These are phyloP conservation scores for Pagetopsis macropterus DNA, from an alignment of 2,797 vertebrate species.

Conservation along the genomic window DNA sequence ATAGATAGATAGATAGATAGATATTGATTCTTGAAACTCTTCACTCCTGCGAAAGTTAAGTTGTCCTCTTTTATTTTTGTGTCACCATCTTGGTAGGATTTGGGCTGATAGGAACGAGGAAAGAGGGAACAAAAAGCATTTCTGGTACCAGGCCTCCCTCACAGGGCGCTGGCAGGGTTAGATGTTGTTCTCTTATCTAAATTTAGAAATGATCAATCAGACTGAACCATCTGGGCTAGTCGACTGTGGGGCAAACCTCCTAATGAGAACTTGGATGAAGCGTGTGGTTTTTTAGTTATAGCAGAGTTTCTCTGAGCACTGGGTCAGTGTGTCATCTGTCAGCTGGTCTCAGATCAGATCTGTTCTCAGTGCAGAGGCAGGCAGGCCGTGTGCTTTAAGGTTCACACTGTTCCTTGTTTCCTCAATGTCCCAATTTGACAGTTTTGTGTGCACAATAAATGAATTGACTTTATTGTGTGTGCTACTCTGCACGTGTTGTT, in stretches of 20 bases:
- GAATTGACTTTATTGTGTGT: not conserved
- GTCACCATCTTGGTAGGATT: constrained; percentile 20
- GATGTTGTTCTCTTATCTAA: constrained; percentile 32
- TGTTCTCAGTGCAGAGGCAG: not conserved
- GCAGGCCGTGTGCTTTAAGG: not conserved
- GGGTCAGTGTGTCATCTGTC: constrained; percentile 29
- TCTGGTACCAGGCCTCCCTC: constrained; percentile 5
- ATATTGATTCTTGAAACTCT: not conserved
- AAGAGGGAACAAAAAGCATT: constrained; percentile 7
- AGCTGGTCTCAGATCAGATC: constrained; percentile 21
- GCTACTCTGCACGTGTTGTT: not conserved
- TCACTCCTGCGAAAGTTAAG: too few species aligned
- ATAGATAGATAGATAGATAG: too few species aligned
- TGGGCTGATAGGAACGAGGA: not conserved
- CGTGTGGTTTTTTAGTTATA: constrained; percentile 19
- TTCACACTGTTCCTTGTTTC: not conserved
- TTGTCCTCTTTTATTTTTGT: not conserved
- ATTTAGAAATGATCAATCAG: constrained; percentile 38
- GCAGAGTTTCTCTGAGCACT: constrained; percentile 5
- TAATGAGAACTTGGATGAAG: constrained; percentile 31
- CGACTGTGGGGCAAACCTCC: not conserved
- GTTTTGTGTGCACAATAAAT: not conserved
- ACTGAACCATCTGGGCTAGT: constrained; percentile 34
- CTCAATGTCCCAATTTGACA: not conserved
- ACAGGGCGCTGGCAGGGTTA: constrained; percentile 28